These are phyloP conservation scores for Pseudorhombus dupliciocellatus DNA, from an alignment of 2,113 vertebrate genomes.

Conservation along the genomic window DNA sequence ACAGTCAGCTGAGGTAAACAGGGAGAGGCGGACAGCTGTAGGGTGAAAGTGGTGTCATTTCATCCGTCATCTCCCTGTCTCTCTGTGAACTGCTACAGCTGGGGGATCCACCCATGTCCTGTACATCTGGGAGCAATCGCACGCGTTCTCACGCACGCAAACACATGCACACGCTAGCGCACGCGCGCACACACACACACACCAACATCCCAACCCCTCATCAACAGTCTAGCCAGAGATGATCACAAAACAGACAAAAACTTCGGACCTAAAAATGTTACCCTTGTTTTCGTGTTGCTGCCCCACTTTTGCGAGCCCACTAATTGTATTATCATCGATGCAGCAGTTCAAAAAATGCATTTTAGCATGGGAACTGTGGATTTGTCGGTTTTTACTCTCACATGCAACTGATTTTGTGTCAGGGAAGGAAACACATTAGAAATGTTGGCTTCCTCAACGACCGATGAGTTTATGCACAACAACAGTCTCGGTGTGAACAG, in stretches of 20 bases:
- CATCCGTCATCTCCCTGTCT: conserved; percentile 68
- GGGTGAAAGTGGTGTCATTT: conserved; percentile 78
- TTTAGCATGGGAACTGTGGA: neutral
- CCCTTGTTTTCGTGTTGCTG: conserved; percentile 48
- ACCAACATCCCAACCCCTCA: conserved; percentile 50
- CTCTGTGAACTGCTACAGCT: conserved; percentile 72
- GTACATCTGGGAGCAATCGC: conserved; percentile 82
- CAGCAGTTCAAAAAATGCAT: conserved; percentile 11
- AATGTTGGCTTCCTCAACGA: conserved; percentile 28
- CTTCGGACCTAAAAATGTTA: conserved; percentile 31
- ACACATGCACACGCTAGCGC: conserved; percentile 22
- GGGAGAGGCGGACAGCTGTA: conserved; percentile 73
- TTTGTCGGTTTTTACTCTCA: conserved; percentile 14
- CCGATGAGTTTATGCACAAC: conserved; percentile 44
- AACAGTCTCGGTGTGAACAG: conserved; percentile 42
- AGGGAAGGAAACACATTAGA: conserved; percentile 47
- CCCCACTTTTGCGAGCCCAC: conserved; percentile 46
- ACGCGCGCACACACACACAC: conserved; percentile 8
- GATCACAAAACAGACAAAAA: conserved; percentile 67
- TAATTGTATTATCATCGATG: neutral
- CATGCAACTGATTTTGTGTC: conserved; percentile 27
- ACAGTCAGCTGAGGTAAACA: conserved; percentile 70
- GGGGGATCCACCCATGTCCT: conserved; percentile 79
- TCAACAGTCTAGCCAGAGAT: conserved; percentile 58
- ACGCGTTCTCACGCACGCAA: conserved; percentile 44